These are phyloP conservation scores for Macrotus californicus DNA, from an alignment of 2,113 vertebrate genomes.

Conservation along the genomic window DNA sequence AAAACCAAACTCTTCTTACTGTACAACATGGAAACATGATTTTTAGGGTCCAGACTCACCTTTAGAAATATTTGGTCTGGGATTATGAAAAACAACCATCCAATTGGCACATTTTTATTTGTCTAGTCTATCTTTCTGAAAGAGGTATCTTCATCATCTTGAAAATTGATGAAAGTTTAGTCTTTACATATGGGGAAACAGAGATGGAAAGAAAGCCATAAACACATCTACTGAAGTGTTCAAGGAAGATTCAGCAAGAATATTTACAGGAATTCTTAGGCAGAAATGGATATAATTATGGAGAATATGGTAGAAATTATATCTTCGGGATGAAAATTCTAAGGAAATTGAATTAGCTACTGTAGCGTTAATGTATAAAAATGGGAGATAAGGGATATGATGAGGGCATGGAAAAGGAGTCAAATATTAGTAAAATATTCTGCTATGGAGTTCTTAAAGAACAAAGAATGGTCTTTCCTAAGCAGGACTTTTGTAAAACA, in stretches of 20 bases:
- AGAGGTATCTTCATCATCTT: background rate
- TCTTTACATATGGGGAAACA: background rate
- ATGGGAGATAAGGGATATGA: background rate
- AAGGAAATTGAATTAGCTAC: background rate
- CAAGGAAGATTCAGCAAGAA: background rate
- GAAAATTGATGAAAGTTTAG: background rate
- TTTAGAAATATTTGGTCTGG: background rate
- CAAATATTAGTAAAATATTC: background rate
- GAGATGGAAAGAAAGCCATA: background rate
- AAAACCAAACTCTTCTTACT: background rate
- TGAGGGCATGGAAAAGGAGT: background rate
- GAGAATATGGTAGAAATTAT: background rate
- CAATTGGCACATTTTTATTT: background rate
- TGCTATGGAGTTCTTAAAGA: background rate
- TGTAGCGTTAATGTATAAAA: background rate
- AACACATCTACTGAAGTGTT: background rate
- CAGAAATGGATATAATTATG: background rate
- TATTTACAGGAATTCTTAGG: background rate
- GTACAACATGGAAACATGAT: background rate
- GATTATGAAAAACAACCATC: background rate
- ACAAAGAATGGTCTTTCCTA: background rate
- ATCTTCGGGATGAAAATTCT: background rate
- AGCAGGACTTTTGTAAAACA: background rate
- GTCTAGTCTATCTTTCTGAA: background rate
- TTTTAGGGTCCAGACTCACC: background rate